Evolutionary conservation across 2,888 invertebrate genomes (phyloP), one percentile per base, ranked within the genome.

Genomic region (Amblyjoppa fuscipennis): DNA sequence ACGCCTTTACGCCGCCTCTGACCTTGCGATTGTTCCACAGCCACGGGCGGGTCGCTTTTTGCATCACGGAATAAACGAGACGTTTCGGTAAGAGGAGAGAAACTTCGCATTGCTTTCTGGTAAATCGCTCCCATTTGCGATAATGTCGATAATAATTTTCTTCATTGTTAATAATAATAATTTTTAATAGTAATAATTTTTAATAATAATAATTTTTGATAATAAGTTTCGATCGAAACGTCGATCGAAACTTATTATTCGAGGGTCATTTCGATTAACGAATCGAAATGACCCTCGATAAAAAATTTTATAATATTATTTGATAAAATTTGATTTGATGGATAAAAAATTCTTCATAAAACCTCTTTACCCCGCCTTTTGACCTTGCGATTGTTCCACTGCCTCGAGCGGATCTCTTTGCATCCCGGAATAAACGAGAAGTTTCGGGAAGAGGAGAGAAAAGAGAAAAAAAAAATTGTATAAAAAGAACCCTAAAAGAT

Each of bases 11-110:
- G 16, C 16, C 16, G 34, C 34, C 6, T 64, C 34, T 16, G 61
- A 64, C 61, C 61, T 64, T 64, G 61, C 61, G 16, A 64, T 64
- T 64, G n/a, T 64, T 64, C 61, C 13, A 31, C 28, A 4, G 16
- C 61, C 31, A 6, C 16, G 61, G 16, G 61, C 31, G 3, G n/a
- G 4, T 53, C 61, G 0, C 28, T 13, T n/a, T 64, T n/a, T 64
- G 61, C 6, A 53, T 53, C n/a, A 16, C 34, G 31, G 31, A 34
- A 64, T 61, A 28, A 31, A 61, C 25, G 28, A 16, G 31, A 61
- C 31, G 28, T 61, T 61, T 61, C 5, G 16, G 28, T 31, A 61
- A 13, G 13, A 25, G 61, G 13, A 13, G 25, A 28, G 28, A 61
- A 31, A 31, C 20, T 20, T 20, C 20, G 20, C 20, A 20, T 20